Percentiles rank a stretch among this genome's conserved stretches.
Conservation (phyloP, 1,140 invertebrate species). For the Musca domestica region DNA sequence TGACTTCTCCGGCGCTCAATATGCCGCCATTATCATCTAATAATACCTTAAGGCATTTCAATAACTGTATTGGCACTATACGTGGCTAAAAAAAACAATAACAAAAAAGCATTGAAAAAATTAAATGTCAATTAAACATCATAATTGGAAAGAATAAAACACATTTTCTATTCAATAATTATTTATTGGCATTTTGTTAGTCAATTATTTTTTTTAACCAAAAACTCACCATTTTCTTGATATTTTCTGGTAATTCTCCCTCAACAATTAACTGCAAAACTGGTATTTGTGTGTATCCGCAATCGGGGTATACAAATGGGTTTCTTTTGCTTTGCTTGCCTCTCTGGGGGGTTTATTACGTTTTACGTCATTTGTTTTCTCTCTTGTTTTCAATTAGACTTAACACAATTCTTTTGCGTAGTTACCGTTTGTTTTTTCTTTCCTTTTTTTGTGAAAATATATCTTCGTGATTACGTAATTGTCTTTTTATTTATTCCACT, state of each 20-base stretch:
- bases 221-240: slow-evolving; percentile 7
- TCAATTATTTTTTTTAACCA: neutral
- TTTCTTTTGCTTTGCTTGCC: no score
- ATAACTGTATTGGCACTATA: slow-evolving; percentile 83
- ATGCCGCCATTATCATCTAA: slow-evolving; percentile 81
- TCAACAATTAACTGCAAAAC: no score
- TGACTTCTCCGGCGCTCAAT: slow-evolving; percentile 79
- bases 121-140: neutral
- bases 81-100: slow-evolving; percentile 70
- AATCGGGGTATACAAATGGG: no score
- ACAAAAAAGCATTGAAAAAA: slow-evolving; percentile 15
- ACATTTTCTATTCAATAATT: neutral
- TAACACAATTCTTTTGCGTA: no score
- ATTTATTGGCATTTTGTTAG: neutral
- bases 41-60: slow-evolving; percentile 82
- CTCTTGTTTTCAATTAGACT: neutral
- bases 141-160: slow-evolving; percentile 6
- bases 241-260: neutral
- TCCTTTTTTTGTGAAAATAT: no score
- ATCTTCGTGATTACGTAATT: no score
- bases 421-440: no score
- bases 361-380: neutral
- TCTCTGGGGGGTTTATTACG: no score
- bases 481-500: no score
- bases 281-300: no score